These are phyloP conservation scores for Hemicrepidius hirtus DNA, from an alignment of 2,888 invertebrate species.

Conservation along the genomic window DNA sequence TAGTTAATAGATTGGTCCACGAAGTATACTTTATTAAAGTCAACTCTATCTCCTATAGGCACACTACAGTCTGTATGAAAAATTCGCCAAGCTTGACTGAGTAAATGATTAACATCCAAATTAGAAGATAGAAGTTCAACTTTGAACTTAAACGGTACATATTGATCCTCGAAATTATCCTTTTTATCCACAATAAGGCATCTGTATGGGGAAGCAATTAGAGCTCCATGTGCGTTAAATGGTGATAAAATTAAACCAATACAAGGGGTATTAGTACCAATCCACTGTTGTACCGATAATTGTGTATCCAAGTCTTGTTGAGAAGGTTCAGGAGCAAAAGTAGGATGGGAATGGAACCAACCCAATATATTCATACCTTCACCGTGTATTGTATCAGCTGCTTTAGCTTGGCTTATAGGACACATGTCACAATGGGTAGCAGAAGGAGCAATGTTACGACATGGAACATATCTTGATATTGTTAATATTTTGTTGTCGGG, in stretches of 20 bases:
- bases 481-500: constrained; percentile 67
- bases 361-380: constrained; percentile 74
- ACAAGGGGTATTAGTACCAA: constrained; percentile 75
- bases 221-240: constrained; percentile 75
- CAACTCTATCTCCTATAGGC: constrained; percentile 61
- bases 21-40: constrained; percentile 72
- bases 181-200: constrained; percentile 74
- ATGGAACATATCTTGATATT: constrained; percentile 77
- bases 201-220: constrained; percentile 75
- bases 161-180: constrained; percentile 66
- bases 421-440: constrained; percentile 87
- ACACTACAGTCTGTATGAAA: constrained; percentile 62
- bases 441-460: constrained; percentile 78
- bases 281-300: constrained; percentile 76
- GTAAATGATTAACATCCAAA: constrained; percentile 67
- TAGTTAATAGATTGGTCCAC: constrained; percentile 74
- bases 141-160: constrained; percentile 74
- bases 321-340: constrained; percentile 82
- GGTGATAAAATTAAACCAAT: constrained; percentile 81
- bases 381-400: constrained; percentile 75
- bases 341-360: constrained; percentile 88
- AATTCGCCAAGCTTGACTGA: constrained; percentile 69
- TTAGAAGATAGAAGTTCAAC: constrained; percentile 70
- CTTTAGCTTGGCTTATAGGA: constrained; percentile 80
- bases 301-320: constrained; percentile 81